phyloP scores from a whole-genome alignment of 2,113 vertebrate species.

The Clarias batrachus region DNA sequence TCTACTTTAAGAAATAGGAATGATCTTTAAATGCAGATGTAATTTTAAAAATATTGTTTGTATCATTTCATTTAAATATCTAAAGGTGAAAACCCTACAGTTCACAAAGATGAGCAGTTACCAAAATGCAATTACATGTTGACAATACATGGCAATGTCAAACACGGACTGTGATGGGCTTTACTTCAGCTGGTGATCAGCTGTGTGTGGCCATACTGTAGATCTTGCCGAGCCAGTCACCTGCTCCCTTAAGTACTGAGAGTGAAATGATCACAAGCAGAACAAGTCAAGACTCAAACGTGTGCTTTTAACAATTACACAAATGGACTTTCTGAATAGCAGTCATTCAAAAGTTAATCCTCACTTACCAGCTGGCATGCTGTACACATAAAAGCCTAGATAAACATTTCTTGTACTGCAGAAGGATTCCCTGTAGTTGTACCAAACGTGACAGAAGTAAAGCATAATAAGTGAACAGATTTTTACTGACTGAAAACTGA shows the following conservation, averaged over 20 bases:
- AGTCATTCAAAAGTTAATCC: constrained; percentile 54
- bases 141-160: neutral
- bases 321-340: constrained; percentile 47
- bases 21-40: neutral
- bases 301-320: constrained; percentile 41
- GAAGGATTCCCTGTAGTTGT: neutral
- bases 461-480: neutral
- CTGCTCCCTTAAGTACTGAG: constrained; percentile 45
- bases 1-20: too few relatives aligned
- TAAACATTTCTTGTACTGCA: constrained; percentile 11
- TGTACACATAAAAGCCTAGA: constrained; percentile 15
- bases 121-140: neutral
- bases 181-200: neutral
- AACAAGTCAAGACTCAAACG: constrained; percentile 40
- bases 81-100: neutral
- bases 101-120: neutral
- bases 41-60: neutral
- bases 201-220: constrained; percentile 39
- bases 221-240: constrained; percentile 13
- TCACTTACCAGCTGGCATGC: constrained; percentile 50
- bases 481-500: constrained; percentile 3
- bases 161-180: constrained; percentile 5
- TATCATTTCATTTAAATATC: neutral
- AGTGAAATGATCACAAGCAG: constrained; percentile 38
- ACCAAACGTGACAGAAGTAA: neutral